A percentile compares a stretch with the other conserved stretches of the same genome.
These are phyloP conservation scores for Cryptops parisi DNA, from an alignment of 2,888 invertebrate species.

Conservation along the genomic window DNA sequence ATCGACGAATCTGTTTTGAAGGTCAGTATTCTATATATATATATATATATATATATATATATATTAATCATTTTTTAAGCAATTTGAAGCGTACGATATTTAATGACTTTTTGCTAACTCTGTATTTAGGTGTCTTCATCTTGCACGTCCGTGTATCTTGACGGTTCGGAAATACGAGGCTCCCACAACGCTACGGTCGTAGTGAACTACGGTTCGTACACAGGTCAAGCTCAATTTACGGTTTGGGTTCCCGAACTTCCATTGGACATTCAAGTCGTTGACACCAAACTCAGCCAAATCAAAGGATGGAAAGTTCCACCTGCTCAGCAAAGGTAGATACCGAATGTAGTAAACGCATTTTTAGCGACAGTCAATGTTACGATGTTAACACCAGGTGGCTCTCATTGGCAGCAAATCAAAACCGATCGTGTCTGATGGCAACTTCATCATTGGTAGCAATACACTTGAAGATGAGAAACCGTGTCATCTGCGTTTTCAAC, in stretches of 20 bases:
- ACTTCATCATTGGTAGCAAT: too few species aligned
- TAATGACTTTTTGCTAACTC: too few species aligned
- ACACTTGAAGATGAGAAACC: conserved; percentile 27
- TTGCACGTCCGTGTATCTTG: conserved; percentile 90
- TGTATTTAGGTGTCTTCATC: conserved; percentile 93
- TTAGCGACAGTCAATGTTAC: too few species aligned
- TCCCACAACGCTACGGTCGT: conserved; percentile 88
- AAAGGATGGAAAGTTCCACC: conserved; percentile 88
- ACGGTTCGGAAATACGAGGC: conserved; percentile 86
- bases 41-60: neutral
- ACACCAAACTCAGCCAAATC: conserved; percentile 78
- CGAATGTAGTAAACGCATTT: conserved; percentile 41
- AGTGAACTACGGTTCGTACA: conserved; percentile 64
- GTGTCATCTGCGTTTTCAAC: conserved; percentile 75
- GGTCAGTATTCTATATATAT: conserved; percentile 39
- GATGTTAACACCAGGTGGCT: too few species aligned
- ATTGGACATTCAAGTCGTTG: conserved; percentile 73
- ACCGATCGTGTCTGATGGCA: too few species aligned
- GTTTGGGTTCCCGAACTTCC: conserved; percentile 97
- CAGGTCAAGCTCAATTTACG: conserved; percentile 71
- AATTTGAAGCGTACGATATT: neutral
- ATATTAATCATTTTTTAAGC: neutral
- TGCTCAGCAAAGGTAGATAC: conserved; percentile 16
- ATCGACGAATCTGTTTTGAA: conserved; percentile 91
- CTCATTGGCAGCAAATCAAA: too few species aligned